These are phyloP conservation scores for zebrafish (Danio rerio) DNA, from an alignment of 2,113 vertebrate species.

Conservation along the genomic window DNA sequence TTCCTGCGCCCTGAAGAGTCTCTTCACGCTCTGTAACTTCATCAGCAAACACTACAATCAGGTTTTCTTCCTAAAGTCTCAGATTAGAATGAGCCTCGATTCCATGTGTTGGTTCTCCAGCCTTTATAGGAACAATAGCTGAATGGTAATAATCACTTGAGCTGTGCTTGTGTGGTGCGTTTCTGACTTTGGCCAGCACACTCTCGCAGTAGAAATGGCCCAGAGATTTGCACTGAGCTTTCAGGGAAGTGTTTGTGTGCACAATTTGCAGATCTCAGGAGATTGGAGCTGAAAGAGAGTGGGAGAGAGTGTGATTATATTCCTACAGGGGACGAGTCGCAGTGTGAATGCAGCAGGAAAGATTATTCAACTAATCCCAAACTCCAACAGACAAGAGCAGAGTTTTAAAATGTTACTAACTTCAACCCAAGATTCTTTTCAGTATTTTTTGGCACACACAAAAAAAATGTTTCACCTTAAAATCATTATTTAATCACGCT, in stretches of 20 bases:
- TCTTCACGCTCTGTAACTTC: neutral
- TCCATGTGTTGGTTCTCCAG: constrained; percentile 7
- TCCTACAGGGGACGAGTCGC: neutral
- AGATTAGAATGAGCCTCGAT: neutral
- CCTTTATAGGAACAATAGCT: neutral
- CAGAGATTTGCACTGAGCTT: neutral
- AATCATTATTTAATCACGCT: too few relatives aligned
- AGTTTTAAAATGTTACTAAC: neutral
- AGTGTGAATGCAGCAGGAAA: constrained; percentile 5
- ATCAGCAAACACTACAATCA: constrained; percentile 16
- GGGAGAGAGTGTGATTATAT: constrained; percentile 35
- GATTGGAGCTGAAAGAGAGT: constrained; percentile 3
- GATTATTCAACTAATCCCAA: constrained; percentile 3
- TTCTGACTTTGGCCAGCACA: constrained; percentile 6
- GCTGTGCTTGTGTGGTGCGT: constrained; percentile 4
- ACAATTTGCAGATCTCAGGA: constrained; percentile 23
- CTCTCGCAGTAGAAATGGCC: constrained; percentile 9
- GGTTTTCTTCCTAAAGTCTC: constrained; percentile 1
- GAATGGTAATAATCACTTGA: neutral
- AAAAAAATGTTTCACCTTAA: too few relatives aligned
- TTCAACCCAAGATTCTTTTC: neutral
- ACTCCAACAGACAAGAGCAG: neutral
- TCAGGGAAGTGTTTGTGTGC: constrained; percentile 15
- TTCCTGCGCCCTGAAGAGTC: neutral
- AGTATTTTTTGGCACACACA: too few relatives aligned